Percentiles rank a stretch among this genome's conserved stretches.
Evolutionary conservation across 92 coral and sea anemone genomes (phyloP).

Genomic region (Isaurus tuberculatus): DNA sequence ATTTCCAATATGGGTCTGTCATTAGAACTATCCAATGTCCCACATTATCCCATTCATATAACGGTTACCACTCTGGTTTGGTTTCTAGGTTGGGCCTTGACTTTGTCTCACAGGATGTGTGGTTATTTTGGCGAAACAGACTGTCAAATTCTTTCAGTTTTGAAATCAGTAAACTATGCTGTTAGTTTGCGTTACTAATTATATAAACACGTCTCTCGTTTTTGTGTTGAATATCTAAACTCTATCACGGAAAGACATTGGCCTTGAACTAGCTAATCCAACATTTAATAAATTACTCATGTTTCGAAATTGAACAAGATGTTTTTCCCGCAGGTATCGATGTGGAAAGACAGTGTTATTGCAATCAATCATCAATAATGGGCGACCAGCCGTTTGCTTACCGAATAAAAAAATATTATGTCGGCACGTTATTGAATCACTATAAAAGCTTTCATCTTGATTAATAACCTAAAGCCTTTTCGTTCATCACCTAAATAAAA

Average conservation of each 20-base stretch:
- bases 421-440: background rate
- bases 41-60: background rate
- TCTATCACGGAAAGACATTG: background rate
- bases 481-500: too few relatives aligned
- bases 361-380: background rate
- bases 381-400: background rate
- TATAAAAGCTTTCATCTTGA: background rate
- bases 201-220: background rate
- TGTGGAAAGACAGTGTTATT: background rate
- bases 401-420: background rate
- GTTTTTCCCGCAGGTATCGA: background rate
- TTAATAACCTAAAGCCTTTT: background rate
- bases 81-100: background rate
- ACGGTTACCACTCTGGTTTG: background rate
- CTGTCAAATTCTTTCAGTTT: background rate
- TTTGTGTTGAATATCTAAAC: background rate
- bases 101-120: background rate
- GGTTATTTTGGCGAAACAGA: background rate
- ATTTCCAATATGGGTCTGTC: slow-evolving; percentile 3
- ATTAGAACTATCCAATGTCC: slow-evolving; percentile 3
- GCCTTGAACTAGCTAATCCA: background rate
- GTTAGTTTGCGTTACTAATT: background rate
- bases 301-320: background rate
- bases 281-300: background rate
- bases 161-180: background rate